Evolutionary conservation across 1,140 invertebrate species (phyloP).

Genomic region (Zaprionus ornatus): DNA sequence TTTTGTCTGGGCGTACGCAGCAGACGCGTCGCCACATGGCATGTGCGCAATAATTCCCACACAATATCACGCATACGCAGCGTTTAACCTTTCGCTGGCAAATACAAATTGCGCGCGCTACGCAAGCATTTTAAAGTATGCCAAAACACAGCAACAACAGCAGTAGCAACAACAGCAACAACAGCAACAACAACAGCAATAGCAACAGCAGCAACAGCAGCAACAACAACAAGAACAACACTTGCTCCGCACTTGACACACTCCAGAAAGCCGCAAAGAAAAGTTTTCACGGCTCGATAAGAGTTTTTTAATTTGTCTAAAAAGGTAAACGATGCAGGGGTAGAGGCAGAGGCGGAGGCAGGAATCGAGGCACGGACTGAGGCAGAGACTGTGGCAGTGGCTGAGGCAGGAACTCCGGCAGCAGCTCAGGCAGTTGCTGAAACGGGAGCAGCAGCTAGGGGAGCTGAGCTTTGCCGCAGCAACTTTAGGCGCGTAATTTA

Average conservation of each 20-base stretch:
- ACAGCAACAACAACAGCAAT: conserved; percentile 29
- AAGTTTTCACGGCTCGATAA: conserved; percentile 75
- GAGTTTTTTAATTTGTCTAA: conserved; percentile 82
- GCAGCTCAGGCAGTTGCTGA: neutral
- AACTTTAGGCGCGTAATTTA: conserved; percentile 77
- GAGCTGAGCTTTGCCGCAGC: conserved; percentile 1
- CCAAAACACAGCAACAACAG: conserved; percentile 25
- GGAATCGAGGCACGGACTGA: neutral
- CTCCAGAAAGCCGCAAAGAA: conserved; percentile 58
- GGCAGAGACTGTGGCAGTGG: neutral
- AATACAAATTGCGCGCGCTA: conserved; percentile 57
- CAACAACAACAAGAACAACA: conserved; percentile 33
- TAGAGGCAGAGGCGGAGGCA: neutral
- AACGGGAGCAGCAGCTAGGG: neutral
- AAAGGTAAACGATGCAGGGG: conserved; percentile 43
- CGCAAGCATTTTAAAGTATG: conserved; percentile 69
- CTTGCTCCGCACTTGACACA: conserved; percentile 30
- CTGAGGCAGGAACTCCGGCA: neutral
- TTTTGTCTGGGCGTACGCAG: conserved; percentile 40
- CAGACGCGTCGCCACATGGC: conserved; percentile 40
- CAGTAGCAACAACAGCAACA: conserved; percentile 11
- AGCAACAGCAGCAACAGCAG: neutral
- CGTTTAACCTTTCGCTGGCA: conserved; percentile 53
- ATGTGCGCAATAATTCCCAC: conserved; percentile 61
- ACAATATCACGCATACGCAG: conserved; percentile 68